Percentiles rank a stretch among this genome's conserved stretches.
These are phyloP conservation scores for Heliocidaris erythrogramma DNA, from an alignment of 35 echinoderm and acorn worm genomes.

Conservation along the genomic window DNA sequence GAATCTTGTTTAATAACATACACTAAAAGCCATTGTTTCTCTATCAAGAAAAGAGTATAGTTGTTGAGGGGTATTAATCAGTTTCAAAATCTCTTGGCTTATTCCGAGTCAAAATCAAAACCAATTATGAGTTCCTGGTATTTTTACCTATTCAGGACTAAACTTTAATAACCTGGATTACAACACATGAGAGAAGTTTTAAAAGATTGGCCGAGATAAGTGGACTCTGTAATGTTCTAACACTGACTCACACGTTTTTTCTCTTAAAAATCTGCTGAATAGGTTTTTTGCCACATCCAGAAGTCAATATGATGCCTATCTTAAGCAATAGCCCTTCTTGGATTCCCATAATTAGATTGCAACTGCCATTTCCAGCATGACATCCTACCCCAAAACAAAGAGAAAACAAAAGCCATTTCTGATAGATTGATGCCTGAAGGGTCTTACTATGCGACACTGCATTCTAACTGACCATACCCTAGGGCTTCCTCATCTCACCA, in stretches of 20 bases:
- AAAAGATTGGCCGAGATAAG: too few species aligned
- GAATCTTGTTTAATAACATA: too few species aligned
- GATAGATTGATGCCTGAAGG: background rate
- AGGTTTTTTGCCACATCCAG: background rate
- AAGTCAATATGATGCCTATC: background rate
- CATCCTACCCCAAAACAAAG: background rate
- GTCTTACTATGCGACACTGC: background rate
- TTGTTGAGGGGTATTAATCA: too few species aligned
- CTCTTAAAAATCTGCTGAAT: background rate
- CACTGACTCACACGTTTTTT: background rate
- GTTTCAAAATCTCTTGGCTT: too few species aligned
- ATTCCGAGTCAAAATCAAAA: too few species aligned
- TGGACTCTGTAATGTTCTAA: background rate
- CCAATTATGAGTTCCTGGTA: too few species aligned
- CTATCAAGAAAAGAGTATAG: too few species aligned
- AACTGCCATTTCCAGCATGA: background rate
- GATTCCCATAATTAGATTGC: background rate
- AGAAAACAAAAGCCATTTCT: background rate
- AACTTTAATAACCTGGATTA: too few species aligned
- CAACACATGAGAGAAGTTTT: too few species aligned
- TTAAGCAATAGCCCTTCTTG: background rate
- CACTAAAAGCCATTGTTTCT: too few species aligned
- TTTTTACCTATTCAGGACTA: too few species aligned
- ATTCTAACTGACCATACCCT: background rate
- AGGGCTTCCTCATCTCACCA: background rate